Base-by-base conservation (phyloP, 2,888 invertebrate genomes). In the Halictus quadricinctus region DNA sequence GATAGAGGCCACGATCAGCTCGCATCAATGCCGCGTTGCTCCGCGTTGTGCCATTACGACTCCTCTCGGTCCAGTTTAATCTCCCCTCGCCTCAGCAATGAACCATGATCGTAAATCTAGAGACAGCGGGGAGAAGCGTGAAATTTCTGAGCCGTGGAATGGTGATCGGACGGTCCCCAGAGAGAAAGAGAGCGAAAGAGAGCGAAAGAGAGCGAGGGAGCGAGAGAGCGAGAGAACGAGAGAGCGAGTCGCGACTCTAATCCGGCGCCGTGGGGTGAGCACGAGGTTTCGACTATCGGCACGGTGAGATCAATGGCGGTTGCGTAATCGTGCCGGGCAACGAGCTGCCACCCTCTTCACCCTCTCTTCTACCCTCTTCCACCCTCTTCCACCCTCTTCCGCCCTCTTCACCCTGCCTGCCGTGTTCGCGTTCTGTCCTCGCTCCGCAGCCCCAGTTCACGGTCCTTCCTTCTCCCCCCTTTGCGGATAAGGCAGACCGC, bases 401-500 rank as follows among this genome's bases (percentile, higher is more conserved):
- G 1, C 43, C 8, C 43, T 43, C 43, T 43, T 43, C 43, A 54
- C 54, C 54, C n/a, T n/a, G 54, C 54, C 54, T 21, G 54, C 54
- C 54, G 54, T 54, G 50, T 29, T 54, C 81, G 77, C 81, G 74
- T 69, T 54, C 66, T 73, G 72, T 83, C 66, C 79, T 54, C 81
- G 73, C 74, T 66, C 79, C 50, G 46, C 75, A 70, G 74, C 58
- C 82, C 82, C 72, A 73, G 86, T 85, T 85, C 85, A 75, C 77
- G 84, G 85, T 81, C 88, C 83, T 76, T 76, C 75, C 18, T 72
- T 79, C 87, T 83, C 85, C 87, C 87, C 84, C 87, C 90, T 89
- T 85, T 90, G 89, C 88, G 86, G 89, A 90, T 90, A 90, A 90
- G 88, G 85, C 85, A 88, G 90, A 90, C 81, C 84, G 88, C 80